These are phyloP conservation scores for Anguilla obscura DNA, from an alignment of 2,797 vertebrate genomes.

Conservation along the genomic window DNA sequence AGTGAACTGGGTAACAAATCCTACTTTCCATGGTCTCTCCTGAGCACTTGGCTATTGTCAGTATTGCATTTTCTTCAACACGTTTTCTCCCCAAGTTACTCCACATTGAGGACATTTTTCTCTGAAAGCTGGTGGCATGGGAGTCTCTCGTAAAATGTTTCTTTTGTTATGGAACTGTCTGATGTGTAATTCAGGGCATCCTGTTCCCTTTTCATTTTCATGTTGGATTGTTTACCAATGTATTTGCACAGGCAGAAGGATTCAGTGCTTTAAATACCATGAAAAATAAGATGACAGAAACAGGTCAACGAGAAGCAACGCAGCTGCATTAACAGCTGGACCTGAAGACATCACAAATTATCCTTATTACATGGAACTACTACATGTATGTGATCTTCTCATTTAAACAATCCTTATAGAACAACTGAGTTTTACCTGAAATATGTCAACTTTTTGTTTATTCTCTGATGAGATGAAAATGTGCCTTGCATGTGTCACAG, in stretches of 20 bases:
- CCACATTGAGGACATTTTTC: not conserved
- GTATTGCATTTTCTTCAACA: not conserved
- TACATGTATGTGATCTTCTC: not conserved
- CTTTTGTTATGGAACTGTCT: not conserved
- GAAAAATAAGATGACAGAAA: conserved; percentile 10
- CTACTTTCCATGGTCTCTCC: not conserved
- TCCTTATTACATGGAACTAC: not conserved
- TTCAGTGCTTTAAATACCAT: not conserved
- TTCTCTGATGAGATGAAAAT: not conserved
- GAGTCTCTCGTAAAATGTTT: not conserved
- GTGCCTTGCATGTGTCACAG: no score
- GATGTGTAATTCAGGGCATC: not conserved
- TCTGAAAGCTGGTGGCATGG: not conserved
- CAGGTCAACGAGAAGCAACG: not conserved
- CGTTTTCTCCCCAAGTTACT: not conserved
- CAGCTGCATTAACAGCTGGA: not conserved
- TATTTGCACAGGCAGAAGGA: not conserved
- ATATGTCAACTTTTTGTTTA: not conserved
- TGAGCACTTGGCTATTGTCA: not conserved
- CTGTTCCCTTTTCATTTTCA: not conserved
- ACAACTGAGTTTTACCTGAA: not conserved
- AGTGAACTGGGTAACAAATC: not conserved
- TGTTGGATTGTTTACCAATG: not conserved
- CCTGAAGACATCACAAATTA: not conserved
- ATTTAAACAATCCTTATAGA: not conserved